Base-by-base conservation (phyloP, 1,140 invertebrate species). In the Sminthurides bifidus region DNA sequence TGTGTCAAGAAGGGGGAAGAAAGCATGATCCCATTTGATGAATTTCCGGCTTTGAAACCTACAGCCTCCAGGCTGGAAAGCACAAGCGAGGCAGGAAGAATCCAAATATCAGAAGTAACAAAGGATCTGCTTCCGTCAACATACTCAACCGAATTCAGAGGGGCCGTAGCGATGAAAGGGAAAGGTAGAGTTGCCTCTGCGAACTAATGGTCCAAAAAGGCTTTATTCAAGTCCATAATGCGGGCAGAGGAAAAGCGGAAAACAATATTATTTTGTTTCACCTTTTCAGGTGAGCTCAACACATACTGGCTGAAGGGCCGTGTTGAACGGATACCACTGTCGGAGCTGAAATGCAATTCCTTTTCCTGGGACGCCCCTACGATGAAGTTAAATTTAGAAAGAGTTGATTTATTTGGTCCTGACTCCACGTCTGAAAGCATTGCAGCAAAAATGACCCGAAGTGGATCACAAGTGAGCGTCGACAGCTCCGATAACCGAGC, bases 21-120 rank as follows among this genome's bases (percentile, higher is more conserved):
- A 37, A 17, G 33, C 33, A 12, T 37, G 17, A 17, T 12, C 33
- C 33, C 17, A 37, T 37, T 37, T 37, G 12, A 37, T 17, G 33
- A 37, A 17, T 37, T 17, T 17, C 17, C 33, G 17, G 33, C 33
- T 17, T 12, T 17, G 12, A 14, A 21, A 52, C 24, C n/a, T 41
- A 12, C 27, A 69, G 89, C 89, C 3, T 89, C 87, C 0, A 71
- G 88, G 23, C 92, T 93, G 88, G 90, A 94, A 68, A 88, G 86
- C 1, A 91, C 87, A 1, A 87, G 87, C 53, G 80, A 84, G 68
- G 82, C 88, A 0, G 92, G 93, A 84, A 87, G 87, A 72, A 89
- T 97, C 60, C 92, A 96, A 67, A 88, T 97, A 63, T 93, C 90
- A 0, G 80, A 94, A 67, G 82, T 84, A 1, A 94, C 90, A 0